Evolutionary conservation across 2,888 invertebrate species (phyloP).

Genomic region (Prosopocoilus inquinatus): DNA sequence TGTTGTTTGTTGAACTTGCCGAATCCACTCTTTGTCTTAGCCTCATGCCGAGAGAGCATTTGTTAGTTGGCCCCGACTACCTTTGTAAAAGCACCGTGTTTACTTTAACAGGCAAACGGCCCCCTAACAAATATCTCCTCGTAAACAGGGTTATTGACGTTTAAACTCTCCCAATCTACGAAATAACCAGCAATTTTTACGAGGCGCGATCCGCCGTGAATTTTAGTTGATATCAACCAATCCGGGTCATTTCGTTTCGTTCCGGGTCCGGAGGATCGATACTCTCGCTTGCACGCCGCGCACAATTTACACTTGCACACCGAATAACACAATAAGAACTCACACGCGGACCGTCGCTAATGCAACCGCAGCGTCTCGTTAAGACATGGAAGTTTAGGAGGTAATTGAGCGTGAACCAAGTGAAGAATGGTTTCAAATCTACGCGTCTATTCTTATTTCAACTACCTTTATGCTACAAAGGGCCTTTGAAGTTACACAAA

Average conservation of each 20-base stretch:
- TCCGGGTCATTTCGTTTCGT: slow-evolving; percentile 42
- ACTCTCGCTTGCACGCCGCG: slow-evolving; percentile 30
- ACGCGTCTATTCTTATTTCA: slow-evolving; percentile 16
- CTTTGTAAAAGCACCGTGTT: not conserved
- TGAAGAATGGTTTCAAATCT: slow-evolving; percentile 32
- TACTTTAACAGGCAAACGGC: slow-evolving; percentile 19
- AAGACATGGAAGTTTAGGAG: slow-evolving; percentile 29
- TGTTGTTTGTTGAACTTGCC: slow-evolving; percentile 38
- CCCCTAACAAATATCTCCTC: slow-evolving; percentile 27
- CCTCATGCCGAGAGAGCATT: slow-evolving; percentile 1
- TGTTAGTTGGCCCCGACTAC: too few species aligned
- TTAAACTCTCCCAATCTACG: slow-evolving; percentile 40
- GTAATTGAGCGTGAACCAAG: slow-evolving; percentile 37
- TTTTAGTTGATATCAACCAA: slow-evolving; percentile 45
- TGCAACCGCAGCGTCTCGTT: slow-evolving; percentile 24
- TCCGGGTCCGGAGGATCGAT: slow-evolving; percentile 22
- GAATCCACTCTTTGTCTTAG: slow-evolving; percentile 29
- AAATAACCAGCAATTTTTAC: slow-evolving; percentile 47
- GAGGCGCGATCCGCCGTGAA: slow-evolving; percentile 44
- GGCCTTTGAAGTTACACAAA: slow-evolving; percentile 17
- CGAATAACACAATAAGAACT: slow-evolving; percentile 20
- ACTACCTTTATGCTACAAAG: slow-evolving; percentile 18
- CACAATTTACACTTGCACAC: slow-evolving; percentile 24
- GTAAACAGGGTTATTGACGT: slow-evolving; percentile 29
- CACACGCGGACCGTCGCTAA: slow-evolving; percentile 2